phyloP scores from a whole-genome alignment of 2,113 vertebrate genomes.

The Scolopax mira region DNA sequence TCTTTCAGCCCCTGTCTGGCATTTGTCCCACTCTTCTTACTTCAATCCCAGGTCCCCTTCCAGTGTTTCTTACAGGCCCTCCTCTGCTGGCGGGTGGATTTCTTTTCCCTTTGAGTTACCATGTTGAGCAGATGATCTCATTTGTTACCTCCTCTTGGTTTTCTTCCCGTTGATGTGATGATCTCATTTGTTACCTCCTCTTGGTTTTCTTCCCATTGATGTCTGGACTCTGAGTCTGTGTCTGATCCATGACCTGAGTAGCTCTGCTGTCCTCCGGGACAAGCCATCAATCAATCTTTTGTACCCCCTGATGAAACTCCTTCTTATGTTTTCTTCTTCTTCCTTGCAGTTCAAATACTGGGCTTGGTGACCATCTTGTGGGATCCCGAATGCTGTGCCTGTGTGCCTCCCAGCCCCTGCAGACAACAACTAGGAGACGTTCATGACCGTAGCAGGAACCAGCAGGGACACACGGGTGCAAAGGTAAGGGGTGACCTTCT shows the following conservation, averaged over 20 bases:
- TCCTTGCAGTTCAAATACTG: slow-evolving; percentile 18
- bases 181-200: neutral
- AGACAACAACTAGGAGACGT: neutral
- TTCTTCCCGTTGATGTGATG: neutral
- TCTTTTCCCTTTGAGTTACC: neutral
- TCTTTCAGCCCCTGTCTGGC: neutral
- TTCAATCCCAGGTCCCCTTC: neutral
- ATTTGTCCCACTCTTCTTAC: neutral
- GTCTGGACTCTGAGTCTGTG: neutral
- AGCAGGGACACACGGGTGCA: neutral
- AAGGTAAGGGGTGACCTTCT: slow-evolving; percentile 49
- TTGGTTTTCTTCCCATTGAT: neutral
- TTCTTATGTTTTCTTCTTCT: neutral
- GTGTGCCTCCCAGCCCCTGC: neutral
- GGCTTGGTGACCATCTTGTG: neutral
- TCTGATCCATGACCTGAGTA: neutral
- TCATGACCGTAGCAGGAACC: neutral
- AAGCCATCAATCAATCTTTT: neutral
- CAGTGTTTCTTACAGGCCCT: neutral
- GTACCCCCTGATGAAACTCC: neutral
- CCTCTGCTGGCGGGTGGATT: neutral
- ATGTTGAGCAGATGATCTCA: neutral
- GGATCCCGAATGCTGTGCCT: neutral
- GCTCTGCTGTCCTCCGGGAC: neutral
- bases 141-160: neutral